Evolutionary conservation across 2,113 vertebrate species (phyloP), one percentile per base, ranked within the genome.

Genomic region (Dromaius novaehollandiae): DNA sequence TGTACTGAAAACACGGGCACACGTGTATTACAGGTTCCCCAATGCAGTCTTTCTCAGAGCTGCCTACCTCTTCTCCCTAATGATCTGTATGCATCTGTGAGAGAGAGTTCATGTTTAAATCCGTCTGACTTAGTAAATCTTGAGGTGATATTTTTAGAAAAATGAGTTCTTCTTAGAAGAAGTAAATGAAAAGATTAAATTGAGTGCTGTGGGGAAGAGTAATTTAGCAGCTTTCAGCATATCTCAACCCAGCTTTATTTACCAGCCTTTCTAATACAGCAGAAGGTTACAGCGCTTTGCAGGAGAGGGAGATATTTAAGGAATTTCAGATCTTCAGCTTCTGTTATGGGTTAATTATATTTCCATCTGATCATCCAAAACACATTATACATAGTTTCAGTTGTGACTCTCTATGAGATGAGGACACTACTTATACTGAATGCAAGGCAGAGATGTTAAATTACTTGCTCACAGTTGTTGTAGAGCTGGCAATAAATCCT

Each of bases 401-500:
- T 65, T 26, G 18, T 65, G 73, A 87, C 61, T 25, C 0, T 0
- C 56, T 73, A 48, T 12, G 71, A 63, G 34, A 30, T 73, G 84
- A 82, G 82, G 66, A 48, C 58, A 13, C 4, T 48, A 1, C 48
- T 86, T 74, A 26, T 2, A 9, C 13, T 82, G 48, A 48, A 63
- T 55, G 21, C 56, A 40, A 90, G 75, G 50, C 82, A 77, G 55
- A 74, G 71, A 42, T 30, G 14, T 58, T 74, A 70, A 82, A 77
- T 94, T 65, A 82, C 36, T 3, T 53, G 28, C 44, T 40, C 82
- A 85, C 38, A 78, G 81, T 56, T 86, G 76, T 44, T 51, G 51
- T n/a, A 53, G 53, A 70, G 58, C 76, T 88, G 68, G 81, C 89
- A 93, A 88, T 94, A 77, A 91, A 82, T 81, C 64, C 44, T 74